These are phyloP conservation scores for Sebastes trivittatus DNA, from an alignment of 2,797 vertebrate species.

Conservation along the genomic window DNA sequence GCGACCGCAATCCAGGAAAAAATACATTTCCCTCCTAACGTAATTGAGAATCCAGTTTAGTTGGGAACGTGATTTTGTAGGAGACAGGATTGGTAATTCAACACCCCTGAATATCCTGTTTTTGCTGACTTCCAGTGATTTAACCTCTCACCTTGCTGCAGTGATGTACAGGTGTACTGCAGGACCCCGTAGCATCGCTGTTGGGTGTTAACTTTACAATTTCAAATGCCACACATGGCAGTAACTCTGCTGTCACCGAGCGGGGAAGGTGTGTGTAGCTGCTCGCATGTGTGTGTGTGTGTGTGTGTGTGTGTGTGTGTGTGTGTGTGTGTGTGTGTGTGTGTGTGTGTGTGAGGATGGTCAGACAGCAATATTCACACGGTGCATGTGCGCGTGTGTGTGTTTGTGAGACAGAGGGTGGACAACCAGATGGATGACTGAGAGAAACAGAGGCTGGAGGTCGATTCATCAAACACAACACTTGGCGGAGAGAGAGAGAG, in stretches of 20 bases:
- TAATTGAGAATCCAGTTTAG: too few species aligned
- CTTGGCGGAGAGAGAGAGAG: constrained; percentile 51
- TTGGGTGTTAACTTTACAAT: neutral
- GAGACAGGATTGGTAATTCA: too few species aligned
- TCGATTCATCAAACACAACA: constrained; percentile 77
- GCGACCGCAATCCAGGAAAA: too few species aligned
- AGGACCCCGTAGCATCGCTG: neutral
- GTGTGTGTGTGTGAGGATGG: constrained; percentile 13
- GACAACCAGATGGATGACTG: constrained; percentile 77
- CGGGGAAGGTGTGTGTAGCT: neutral
- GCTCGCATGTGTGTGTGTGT: neutral
- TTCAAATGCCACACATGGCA: neutral
- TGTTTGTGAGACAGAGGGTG: constrained; percentile 73
- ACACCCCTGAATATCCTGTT: neutral
- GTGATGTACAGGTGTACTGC: neutral
- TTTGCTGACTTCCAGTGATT: neutral
- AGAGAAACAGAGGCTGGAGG: constrained; percentile 76
- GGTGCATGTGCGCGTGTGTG: constrained; percentile 34
- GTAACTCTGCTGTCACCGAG: neutral
- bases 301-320: constrained; percentile 11
- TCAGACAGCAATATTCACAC: constrained; percentile 24
- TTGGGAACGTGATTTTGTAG: accelerated
- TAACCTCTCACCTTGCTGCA: neutral
- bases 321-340: neutral
- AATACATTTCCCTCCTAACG: too few species aligned